Base-by-base conservation (phyloP, 2,113 vertebrate genomes). In the Ancistrus triradiatus region DNA sequence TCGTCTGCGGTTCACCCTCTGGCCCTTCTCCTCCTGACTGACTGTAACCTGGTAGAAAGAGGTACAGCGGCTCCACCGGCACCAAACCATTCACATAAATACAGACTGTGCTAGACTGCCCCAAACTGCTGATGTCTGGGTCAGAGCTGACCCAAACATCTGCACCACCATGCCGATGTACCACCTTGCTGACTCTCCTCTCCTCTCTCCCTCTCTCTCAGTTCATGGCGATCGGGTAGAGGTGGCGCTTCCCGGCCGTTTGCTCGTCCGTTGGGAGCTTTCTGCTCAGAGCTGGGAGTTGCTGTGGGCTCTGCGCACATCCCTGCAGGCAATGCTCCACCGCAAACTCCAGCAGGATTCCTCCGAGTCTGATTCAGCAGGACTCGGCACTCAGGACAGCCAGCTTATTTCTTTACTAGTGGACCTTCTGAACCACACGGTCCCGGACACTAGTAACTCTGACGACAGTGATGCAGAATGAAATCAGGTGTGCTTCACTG, bases 1-100 rank as follows among this genome's bases (percentile, higher is more conserved):
- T 94, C 91, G 4, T 96, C 95, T 4, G 80, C 87, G 31, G 92
- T 95, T 27, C 93, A 96, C 79, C 95, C 96, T 0, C 82, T 98
- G 1, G 92, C 95, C 1, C 87, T 98, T 77, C 80, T 98, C 79
- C 86, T 98, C 37, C 81, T 98, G 75, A 92, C 93, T 0, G 91
- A 98, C 31, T 91, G 92, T 0, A 89, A 94, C 0, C 83, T 95
- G 70, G 80, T 84, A 0, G 85, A 96, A 64, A 90, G 72, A 17
- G 92, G 95, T 97, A 62, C 50, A n/a, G 3, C 9, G 13, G n/a
- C 27, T 6, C 13, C 17, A 3, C 11, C 4, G 11, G 6, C 28
- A n/a, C 19, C 10, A 1, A 15, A 7, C 19, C 35, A 13, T 37
- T n/a, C n/a, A 28, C 0, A 31, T 4, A 10, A 15, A 50, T 1